phyloP scores from a whole-genome alignment of 2,888 invertebrate genomes.

The Amitus sp. region DNA sequence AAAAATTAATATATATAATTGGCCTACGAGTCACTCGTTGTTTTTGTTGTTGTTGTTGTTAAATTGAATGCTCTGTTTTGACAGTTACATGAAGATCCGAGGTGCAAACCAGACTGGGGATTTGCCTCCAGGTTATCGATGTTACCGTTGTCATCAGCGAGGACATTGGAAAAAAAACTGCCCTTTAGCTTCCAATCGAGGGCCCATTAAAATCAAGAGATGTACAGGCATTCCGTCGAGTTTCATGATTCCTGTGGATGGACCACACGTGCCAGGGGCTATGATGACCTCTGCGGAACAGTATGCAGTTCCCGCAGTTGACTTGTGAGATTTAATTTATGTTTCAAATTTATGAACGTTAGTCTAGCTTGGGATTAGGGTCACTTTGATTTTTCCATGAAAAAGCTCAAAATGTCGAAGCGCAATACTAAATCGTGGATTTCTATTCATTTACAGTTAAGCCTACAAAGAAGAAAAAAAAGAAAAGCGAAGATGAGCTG shows the following conservation, averaged over 20 bases:
- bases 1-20: too few relatives aligned
- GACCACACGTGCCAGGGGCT: slow-evolving; percentile 88
- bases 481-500: slow-evolving; percentile 2
- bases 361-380: too few relatives aligned
- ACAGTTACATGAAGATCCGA: slow-evolving; percentile 88
- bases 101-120: slow-evolving; percentile 89
- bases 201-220: slow-evolving; percentile 84
- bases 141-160: slow-evolving; percentile 92
- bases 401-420: too few relatives aligned
- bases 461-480: slow-evolving; percentile 70
- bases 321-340: slow-evolving; percentile 74
- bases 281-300: slow-evolving; percentile 90
- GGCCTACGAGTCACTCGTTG: too few relatives aligned
- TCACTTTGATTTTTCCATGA: too few relatives aligned
- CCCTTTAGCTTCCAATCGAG: slow-evolving; percentile 75
- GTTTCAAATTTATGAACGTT: not conserved
- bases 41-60: too few relatives aligned
- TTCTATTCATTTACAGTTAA: slow-evolving; percentile 68
- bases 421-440: too few relatives aligned
- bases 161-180: slow-evolving; percentile 99
- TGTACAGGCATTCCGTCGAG: slow-evolving; percentile 98
- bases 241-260: slow-evolving; percentile 94
- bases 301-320: slow-evolving; percentile 88
- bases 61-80: too few relatives aligned
- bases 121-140: slow-evolving; percentile 91